A percentile compares a stretch with the other conserved stretches of the same genome.
Evolutionary conservation across 2,113 vertebrate genomes (phyloP).

Genomic region (Sebastes schlegelii): DNA sequence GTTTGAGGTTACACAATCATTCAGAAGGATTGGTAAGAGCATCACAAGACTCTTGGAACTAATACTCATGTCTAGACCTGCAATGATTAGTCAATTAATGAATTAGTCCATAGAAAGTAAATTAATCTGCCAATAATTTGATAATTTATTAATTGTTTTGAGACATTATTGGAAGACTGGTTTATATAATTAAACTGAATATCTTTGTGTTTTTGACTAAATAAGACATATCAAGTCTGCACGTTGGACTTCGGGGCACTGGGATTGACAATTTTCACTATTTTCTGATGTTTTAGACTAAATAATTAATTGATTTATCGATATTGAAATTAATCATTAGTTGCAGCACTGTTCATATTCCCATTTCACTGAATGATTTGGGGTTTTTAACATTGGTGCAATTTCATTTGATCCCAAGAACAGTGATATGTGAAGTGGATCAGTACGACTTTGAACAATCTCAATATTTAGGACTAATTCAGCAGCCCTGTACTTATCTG

Average conservation of each 20-base stretch:
- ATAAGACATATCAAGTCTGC: not conserved
- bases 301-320: not conserved
- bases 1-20: not conserved
- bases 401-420: not conserved
- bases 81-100: not conserved
- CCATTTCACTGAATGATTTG: not conserved
- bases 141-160: not conserved
- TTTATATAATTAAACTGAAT: not conserved
- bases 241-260: not conserved
- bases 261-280: not conserved
- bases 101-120: not conserved
- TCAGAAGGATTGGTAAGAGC: not conserved
- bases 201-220: not conserved
- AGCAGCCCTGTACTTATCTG: not conserved
- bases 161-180: no score
- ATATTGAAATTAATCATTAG: not conserved
- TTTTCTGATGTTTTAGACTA: not conserved
- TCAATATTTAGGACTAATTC: not conserved
- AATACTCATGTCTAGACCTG: not conserved
- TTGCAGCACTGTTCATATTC: not conserved
- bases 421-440: not conserved
- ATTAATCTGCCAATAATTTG: not conserved
- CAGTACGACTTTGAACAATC: not conserved
- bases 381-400: not conserved
- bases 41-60: not conserved